phyloP scores from a whole-genome alignment of 2,797 vertebrate genomes.

The Anabacerthia variegaticeps region DNA sequence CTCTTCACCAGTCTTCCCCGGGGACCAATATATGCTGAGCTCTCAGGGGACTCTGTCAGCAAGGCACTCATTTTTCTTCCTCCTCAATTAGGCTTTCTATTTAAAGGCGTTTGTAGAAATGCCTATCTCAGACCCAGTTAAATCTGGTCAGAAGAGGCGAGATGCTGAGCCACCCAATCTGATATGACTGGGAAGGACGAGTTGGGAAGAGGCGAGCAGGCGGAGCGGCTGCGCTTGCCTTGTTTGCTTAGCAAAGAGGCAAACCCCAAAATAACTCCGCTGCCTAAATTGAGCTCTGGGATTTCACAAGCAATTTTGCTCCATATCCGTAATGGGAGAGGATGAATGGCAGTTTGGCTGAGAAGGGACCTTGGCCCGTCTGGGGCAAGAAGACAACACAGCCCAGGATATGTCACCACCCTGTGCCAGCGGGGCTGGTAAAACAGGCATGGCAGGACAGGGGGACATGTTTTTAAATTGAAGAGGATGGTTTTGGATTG shows the following conservation, averaged over 20 bases:
- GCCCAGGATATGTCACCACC: not conserved
- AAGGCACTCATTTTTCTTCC: not conserved
- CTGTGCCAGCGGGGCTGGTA: not conserved
- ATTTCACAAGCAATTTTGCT: not conserved
- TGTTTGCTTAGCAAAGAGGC: constrained; percentile 16
- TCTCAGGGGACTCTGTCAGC: not conserved
- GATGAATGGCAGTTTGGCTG: not conserved
- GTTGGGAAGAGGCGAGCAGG: not conserved
- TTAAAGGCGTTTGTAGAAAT: constrained; percentile 34
- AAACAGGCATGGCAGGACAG: not conserved
- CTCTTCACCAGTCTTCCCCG: not conserved
- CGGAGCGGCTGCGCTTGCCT: not conserved
- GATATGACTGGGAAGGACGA: not conserved
- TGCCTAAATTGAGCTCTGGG: not conserved
- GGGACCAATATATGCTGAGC: not conserved
- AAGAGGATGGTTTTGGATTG: not conserved
- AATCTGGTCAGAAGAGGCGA: not conserved
- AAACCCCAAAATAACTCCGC: not conserved
- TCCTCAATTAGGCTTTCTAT: not conserved
- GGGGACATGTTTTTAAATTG: not conserved
- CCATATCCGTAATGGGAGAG: accelerated
- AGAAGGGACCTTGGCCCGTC: not conserved
- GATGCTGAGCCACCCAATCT: not conserved
- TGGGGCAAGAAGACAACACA: not conserved
- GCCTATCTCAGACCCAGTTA: not conserved